These are phyloP conservation scores for Corythornis madagascariensis DNA, from an alignment of 2,113 vertebrate genomes.

Conservation along the genomic window DNA sequence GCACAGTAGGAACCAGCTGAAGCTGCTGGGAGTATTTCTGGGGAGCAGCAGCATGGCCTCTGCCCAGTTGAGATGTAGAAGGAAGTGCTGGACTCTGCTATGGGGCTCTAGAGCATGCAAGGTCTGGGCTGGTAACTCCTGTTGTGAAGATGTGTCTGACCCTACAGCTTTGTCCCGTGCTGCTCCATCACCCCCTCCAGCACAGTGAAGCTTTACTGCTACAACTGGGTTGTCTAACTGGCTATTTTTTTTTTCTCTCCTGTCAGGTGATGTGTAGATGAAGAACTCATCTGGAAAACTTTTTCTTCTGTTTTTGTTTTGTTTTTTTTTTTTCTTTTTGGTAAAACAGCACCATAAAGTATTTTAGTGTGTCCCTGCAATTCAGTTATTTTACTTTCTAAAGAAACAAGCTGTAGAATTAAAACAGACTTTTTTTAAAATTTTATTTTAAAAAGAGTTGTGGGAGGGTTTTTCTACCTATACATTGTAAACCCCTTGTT, in stretches of 20 bases:
- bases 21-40: background rate
- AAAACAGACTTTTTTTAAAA: background rate
- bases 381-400: conserved; percentile 44
- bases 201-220: background rate
- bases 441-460: background rate
- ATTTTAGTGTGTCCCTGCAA: background rate
- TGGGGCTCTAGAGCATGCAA: background rate
- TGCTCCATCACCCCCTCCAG: background rate
- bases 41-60: background rate
- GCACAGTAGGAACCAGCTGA: background rate
- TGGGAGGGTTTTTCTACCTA: conserved; percentile 56
- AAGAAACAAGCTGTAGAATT: conserved; percentile 26
- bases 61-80: no score
- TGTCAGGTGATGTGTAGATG: background rate
- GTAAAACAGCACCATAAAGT: conserved; percentile 38
- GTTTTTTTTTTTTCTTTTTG: background rate
- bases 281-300: conserved; percentile 4
- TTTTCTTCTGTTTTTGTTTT: background rate
- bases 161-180: background rate
- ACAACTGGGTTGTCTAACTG: background rate
- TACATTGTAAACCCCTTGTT: background rate
- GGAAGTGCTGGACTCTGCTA: background rate
- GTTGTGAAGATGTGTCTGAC: background rate
- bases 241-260: background rate
- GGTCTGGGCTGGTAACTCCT: background rate